A percentile compares a stretch with the other conserved stretches of the same genome.
These are phyloP conservation scores for Acleris sparsana DNA, from an alignment of 2,888 invertebrate genomes.

Conservation along the genomic window DNA sequence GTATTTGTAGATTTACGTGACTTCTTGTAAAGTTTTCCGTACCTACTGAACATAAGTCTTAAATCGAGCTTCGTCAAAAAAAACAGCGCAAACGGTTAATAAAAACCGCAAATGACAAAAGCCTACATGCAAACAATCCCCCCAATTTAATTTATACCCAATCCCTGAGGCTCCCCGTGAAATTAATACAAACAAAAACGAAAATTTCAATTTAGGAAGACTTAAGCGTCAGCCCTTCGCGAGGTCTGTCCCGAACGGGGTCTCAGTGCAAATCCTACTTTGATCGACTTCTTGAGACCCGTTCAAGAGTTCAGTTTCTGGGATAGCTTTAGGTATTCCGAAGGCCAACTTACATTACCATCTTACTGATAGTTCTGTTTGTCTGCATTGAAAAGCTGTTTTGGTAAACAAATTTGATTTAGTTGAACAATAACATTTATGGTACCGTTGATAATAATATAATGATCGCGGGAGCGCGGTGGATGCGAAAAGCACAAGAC, in stretches of 20 bases:
- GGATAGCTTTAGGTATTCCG: constrained; percentile 58
- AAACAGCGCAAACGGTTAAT: not conserved
- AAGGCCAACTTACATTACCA: constrained; percentile 48
- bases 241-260: constrained; percentile 48
- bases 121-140: constrained; percentile 26
- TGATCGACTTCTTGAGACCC: constrained; percentile 70
- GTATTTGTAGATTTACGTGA: no score
- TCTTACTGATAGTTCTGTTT: constrained; percentile 37
- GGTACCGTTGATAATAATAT: no score
- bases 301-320: constrained; percentile 57
- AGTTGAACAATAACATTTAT: not conserved
- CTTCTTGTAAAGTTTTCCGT: no score
- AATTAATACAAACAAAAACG: constrained; percentile 70
- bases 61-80: not conserved
- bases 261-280: constrained; percentile 71
- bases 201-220: constrained; percentile 68
- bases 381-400: constrained; percentile 8
- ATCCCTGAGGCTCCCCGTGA: constrained; percentile 57
- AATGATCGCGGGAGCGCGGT: no score
- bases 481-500: no score
- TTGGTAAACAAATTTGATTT: constrained; percentile 6
- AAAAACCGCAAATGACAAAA: constrained; percentile 14
- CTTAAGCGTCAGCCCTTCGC: constrained; percentile 53
- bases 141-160: constrained; percentile 37
- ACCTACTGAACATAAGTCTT: not conserved